A percentile compares a stretch with the other conserved stretches of the same genome.
Conservation (phyloP, 1,140 invertebrate genomes). For the Hycleus cichorii region DNA sequence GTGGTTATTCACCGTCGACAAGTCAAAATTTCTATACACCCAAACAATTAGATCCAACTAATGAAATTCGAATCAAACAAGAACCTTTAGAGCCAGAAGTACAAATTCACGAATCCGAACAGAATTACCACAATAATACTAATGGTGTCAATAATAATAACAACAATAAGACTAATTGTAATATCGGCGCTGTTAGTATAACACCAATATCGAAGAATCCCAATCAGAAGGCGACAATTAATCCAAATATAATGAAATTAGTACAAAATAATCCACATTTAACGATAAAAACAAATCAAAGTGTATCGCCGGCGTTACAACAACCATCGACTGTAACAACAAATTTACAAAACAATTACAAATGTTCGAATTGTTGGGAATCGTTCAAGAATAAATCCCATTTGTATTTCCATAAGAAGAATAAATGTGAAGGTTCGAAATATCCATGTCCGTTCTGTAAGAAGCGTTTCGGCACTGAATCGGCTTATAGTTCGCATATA, state of each 20-base stretch:
- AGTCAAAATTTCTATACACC: constrained; percentile 4
- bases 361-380: constrained; percentile 37
- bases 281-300: constrained; percentile 26
- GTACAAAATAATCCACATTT: constrained; percentile 39
- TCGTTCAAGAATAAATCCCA: constrained; percentile 38
- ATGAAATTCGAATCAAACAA: constrained; percentile 24
- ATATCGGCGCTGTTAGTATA: constrained; percentile 33
- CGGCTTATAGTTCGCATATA: constrained; percentile 39
- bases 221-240: constrained; percentile 24
- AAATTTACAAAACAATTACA: constrained; percentile 23
- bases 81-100: constrained; percentile 38
- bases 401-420: constrained; percentile 41
- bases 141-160: not conserved
- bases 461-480: constrained; percentile 38
- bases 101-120: constrained; percentile 35
- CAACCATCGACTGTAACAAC: constrained; percentile 1
- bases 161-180: not conserved
- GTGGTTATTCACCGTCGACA: not conserved
- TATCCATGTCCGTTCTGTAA: constrained; percentile 41
- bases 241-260: constrained; percentile 35
- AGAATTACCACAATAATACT: not conserved
- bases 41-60: not conserved
- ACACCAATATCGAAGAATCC: constrained; percentile 34
- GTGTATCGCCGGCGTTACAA: not conserved
- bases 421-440: constrained; percentile 37